Conservation (phyloP, 2,888 invertebrate genomes). For the Encarsia formosa region DNA sequence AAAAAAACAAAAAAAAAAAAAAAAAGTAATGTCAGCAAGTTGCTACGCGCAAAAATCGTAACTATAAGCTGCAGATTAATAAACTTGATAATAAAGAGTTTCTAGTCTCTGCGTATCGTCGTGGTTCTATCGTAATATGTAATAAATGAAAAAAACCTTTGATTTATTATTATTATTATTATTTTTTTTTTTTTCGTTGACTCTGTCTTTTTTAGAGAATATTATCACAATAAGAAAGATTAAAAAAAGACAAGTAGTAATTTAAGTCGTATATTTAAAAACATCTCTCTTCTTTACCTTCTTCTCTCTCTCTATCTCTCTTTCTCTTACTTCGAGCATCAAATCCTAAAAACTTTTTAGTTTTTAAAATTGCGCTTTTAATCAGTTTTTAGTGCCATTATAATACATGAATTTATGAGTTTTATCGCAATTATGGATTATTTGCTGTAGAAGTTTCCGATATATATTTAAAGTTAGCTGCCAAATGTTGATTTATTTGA, state of each 20-base stretch:
- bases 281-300: constrained; percentile 17
- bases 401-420: no score
- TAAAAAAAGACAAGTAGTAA: constrained; percentile 27
- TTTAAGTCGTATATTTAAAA: constrained; percentile 15
- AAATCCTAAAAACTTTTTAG: no score
- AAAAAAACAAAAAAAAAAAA: neutral
- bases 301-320: constrained; percentile 6
- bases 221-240: no score
- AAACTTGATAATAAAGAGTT: constrained; percentile 29
- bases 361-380: no score
- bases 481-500: no score
- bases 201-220: constrained; percentile 26
- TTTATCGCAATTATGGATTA: no score
- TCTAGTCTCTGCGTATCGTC: constrained; percentile 30
- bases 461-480: no score
- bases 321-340: constrained; percentile 1
- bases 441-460: no score
- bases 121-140: no score
- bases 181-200: constrained; percentile 20
- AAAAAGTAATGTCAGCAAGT: constrained; percentile 21
- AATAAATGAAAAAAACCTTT: no score
- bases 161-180: no score
- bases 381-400: no score
- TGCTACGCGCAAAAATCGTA: constrained; percentile 28
- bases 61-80: constrained; percentile 28